A percentile compares a stretch with the other conserved stretches of the same genome.
phyloP scores from a whole-genome alignment of 2,888 invertebrate species.

The Pyrrhosoma nymphula region DNA sequence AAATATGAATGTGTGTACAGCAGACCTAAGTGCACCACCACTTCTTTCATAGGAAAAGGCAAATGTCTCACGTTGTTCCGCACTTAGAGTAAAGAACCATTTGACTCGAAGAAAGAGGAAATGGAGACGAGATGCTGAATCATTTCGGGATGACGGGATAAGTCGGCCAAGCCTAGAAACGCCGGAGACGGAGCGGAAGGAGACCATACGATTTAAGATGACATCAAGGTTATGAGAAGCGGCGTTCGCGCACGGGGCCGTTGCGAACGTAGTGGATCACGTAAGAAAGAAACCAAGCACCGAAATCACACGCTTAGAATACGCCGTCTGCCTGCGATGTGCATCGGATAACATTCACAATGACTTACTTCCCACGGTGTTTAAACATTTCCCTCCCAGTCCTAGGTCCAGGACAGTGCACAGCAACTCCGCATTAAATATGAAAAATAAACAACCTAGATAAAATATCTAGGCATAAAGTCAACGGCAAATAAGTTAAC shows the following conservation, averaged over 20 bases:
- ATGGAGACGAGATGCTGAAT: not conserved
- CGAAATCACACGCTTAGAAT: not conserved
- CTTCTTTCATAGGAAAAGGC: too few relatives aligned
- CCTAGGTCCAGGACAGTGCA: not conserved
- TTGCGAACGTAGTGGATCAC: not conserved
- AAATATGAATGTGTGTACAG: too few relatives aligned
- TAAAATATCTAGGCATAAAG: too few relatives aligned
- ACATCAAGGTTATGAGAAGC: not conserved
- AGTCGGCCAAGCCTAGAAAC: not conserved
- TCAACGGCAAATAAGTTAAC: too few relatives aligned
- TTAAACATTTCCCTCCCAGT: not conserved
- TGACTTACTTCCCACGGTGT: not conserved
- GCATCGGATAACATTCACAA: not conserved
- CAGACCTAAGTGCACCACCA: too few relatives aligned
- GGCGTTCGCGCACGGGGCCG: not conserved
- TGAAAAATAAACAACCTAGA: too few relatives aligned
- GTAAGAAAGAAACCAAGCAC: not conserved
- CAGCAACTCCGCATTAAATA: too few relatives aligned
- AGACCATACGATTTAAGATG: not conserved
- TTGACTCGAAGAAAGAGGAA: too few relatives aligned
- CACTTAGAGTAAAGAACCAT: too few relatives aligned
- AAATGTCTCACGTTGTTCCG: too few relatives aligned
- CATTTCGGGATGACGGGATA: not conserved
- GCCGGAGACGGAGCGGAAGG: not conserved
- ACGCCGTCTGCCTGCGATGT: not conserved